Conservation (phyloP, 2,888 invertebrate species). For the Drosophila lutescens region DNA sequence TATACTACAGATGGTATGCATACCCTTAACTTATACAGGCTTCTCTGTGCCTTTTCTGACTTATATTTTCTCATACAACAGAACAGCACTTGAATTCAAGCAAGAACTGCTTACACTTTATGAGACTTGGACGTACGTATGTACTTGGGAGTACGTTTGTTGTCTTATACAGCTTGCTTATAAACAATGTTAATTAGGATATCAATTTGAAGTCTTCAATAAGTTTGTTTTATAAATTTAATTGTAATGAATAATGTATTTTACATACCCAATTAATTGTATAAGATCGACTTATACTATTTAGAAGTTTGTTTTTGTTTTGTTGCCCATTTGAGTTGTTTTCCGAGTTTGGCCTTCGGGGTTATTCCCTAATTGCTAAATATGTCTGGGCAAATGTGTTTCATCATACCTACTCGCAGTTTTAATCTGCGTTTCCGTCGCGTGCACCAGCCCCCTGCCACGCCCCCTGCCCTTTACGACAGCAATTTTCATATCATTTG, state of each 20-base stretch:
- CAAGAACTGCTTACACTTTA: not conserved
- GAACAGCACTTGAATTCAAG: too few relatives aligned
- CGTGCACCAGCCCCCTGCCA: constrained; percentile 5
- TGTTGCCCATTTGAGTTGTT: constrained; percentile 1
- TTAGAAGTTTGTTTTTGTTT: constrained; percentile 1
- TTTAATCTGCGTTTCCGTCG: constrained; percentile 37
- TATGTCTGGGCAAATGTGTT: constrained; percentile 10
- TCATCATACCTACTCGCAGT: constrained; percentile 8
- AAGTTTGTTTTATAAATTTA: too few relatives aligned
- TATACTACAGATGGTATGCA: not conserved
- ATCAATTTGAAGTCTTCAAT: too few relatives aligned
- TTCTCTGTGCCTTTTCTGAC: too few relatives aligned
- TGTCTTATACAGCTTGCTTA: not conserved
- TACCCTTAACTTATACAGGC: too few relatives aligned
- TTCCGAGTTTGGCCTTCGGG: constrained; percentile 5
- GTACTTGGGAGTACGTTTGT: too few relatives aligned
- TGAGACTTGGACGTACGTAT: not conserved
- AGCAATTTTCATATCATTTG: constrained; percentile 69
- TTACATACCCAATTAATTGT: too few relatives aligned
- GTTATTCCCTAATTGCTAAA: constrained; percentile 13
- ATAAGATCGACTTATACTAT: too few relatives aligned
- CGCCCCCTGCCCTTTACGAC: constrained; percentile 11
- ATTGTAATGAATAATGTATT: too few relatives aligned
- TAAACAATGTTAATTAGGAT: too few relatives aligned
- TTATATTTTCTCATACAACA: too few relatives aligned